Base-by-base conservation (phyloP, 2,113 vertebrate species). In the Eclectus roratus region DNA sequence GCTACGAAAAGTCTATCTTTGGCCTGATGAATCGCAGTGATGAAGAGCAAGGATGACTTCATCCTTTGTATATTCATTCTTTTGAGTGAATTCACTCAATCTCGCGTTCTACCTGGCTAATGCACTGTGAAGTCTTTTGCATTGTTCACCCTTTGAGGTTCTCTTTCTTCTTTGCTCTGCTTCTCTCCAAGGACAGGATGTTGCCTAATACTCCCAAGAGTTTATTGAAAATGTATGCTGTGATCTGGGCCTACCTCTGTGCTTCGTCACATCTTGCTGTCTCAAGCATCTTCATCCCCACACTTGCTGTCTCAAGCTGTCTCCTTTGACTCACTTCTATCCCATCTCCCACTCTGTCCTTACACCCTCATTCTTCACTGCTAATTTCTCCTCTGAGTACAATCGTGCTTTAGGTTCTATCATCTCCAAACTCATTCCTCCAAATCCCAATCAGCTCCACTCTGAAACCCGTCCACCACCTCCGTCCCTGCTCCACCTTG, bases 1-100 rank as follows among this genome's bases (percentile, higher is more conserved):
- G 68, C 53, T 12, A 6, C 10, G 6, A 3, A 73, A 70, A 70
- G 69, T 64, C 95, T 88, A 63, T 80, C 92, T 96, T 93, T 95
- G 92, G 76, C 29, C 46, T 33, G 80, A 71, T 71, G 64, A 74
- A 66, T 63, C 0, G 16, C 68, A 55, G 5, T 56, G 65, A 4
- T 23, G 60, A 65, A 85, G 79, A 77, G 58, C 60, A 72, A 71
- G 50, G 46, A 65, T 93, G 94, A 89, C 69, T 78, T 81, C 94
- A 91, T 39, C 83, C 44, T 8, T 83, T 46, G 18, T 8, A 3
- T 53, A 3, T 39, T 78, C 43, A 39, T 91, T 60, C 69, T 89
- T 77, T 28, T 44, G 63, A 21, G 55, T 43, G 46, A 39, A 66
- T 80, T 68, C 76, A 25, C 50, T 84, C 55, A 3, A 0, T 47